Conservation (phyloP, 2,888 invertebrate genomes). For the Oxyteleia sp. region DNA sequence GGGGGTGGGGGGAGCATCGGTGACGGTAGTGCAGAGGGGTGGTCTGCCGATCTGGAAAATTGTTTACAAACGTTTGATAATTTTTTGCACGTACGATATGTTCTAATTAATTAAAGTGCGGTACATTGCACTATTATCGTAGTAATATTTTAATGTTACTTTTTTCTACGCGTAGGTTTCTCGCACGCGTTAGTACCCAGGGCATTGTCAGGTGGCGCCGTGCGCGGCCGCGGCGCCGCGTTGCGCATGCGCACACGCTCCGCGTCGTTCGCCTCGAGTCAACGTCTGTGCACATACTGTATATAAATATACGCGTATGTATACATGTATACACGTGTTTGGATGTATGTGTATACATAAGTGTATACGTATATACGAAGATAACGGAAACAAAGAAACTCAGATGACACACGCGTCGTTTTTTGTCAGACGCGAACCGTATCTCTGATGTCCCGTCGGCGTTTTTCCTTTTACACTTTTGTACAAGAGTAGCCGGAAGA, state of each 20-base stretch:
- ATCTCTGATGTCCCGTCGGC: conserved; percentile 24
- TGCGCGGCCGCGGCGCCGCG: conserved; percentile 43
- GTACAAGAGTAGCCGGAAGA: conserved; percentile 65
- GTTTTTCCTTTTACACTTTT: conserved; percentile 74
- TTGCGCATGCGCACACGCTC: neutral
- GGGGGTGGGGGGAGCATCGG: too few species aligned
- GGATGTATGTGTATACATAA: conserved; percentile 26
- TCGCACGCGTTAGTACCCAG: neutral
- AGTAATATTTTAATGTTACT: too few species aligned
- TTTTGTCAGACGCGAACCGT: too few species aligned
- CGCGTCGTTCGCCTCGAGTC: conserved; percentile 8
- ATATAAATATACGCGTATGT: conserved; percentile 36
- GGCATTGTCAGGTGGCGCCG: conserved; percentile 37
- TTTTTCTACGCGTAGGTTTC: too few species aligned
- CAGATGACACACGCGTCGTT: conserved; percentile 50
- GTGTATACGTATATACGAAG: neutral
- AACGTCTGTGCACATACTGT: conserved; percentile 68
- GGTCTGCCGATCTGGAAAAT: too few species aligned
- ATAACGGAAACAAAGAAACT: conserved; percentile 12
- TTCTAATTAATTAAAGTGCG: too few species aligned
- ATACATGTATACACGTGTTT: too few species aligned
- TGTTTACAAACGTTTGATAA: too few species aligned
- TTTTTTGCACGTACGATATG: too few species aligned
- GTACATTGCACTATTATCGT: too few species aligned
- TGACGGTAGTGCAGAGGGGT: too few species aligned